Percentiles rank a stretch among this genome's conserved stretches.
These are phyloP conservation scores for Ormyrus labotus DNA, from an alignment of 2,888 invertebrate genomes.

Conservation along the genomic window DNA sequence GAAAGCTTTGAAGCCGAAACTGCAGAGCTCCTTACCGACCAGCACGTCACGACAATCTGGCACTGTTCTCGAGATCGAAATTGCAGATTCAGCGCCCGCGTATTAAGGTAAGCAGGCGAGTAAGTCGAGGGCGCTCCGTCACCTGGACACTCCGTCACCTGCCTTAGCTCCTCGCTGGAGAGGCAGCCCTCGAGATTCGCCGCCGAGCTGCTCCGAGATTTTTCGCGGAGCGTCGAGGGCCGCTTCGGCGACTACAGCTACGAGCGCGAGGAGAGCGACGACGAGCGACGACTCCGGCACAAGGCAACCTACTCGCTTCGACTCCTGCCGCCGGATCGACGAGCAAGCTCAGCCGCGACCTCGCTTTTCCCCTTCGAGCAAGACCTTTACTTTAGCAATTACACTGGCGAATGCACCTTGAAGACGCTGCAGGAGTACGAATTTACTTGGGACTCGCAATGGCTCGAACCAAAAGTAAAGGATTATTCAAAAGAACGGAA, in stretches of 20 bases:
- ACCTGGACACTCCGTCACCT: too few species aligned
- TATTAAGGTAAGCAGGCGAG: too few species aligned
- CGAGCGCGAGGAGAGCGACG: background rate
- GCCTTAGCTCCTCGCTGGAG: conserved; percentile 2
- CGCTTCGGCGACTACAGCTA: background rate
- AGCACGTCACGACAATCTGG: too few species aligned
- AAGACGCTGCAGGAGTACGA: conserved; percentile 14
- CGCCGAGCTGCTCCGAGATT: background rate
- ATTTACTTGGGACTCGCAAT: conserved; percentile 7
- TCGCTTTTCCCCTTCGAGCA: background rate
- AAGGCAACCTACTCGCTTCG: too few species aligned
- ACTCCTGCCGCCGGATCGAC: too few species aligned
- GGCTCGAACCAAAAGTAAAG: conserved; percentile 10
- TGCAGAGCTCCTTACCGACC: too few species aligned
- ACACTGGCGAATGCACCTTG: background rate
- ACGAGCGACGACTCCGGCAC: background rate
- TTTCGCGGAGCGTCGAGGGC: background rate
- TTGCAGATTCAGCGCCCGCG: too few species aligned
- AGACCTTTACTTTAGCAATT: background rate
- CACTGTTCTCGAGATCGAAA: too few species aligned
- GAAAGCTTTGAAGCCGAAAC: too few species aligned
- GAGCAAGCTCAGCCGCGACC: too few species aligned
- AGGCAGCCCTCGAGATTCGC: too few species aligned
- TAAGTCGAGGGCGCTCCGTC: too few species aligned
- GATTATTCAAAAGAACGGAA: background rate